These are phyloP conservation scores for Panthera leo DNA, from an alignment of 2,113 vertebrate species.

Conservation along the genomic window DNA sequence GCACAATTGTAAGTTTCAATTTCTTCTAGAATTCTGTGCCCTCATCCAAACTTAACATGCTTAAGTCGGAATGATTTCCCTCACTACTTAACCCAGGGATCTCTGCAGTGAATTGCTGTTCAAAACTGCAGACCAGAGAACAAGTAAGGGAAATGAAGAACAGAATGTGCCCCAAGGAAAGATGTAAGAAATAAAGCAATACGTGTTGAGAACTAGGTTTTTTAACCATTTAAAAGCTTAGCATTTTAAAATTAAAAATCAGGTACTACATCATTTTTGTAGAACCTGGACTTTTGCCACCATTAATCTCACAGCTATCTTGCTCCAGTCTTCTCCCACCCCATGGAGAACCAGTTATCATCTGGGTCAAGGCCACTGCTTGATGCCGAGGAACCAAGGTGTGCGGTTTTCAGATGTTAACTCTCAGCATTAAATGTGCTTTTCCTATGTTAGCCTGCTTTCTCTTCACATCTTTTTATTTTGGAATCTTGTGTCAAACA, in stretches of 20 bases:
- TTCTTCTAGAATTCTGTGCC: conserved; percentile 62
- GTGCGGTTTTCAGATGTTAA: neutral
- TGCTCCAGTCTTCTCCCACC: neutral
- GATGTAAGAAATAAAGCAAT: neutral
- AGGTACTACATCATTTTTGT: neutral
- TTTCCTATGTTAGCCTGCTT: neutral
- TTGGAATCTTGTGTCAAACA: neutral
- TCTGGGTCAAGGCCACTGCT: neutral
- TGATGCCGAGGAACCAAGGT: neutral
- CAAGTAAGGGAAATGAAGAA: conserved; percentile 25
- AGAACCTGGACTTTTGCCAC: neutral
- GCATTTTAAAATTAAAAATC: neutral
- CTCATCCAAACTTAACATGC: conserved; percentile 57
- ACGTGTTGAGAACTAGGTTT: neutral
- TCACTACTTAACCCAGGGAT: conserved; percentile 57
- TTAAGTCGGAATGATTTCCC: conserved; percentile 50
- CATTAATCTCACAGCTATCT: neutral
- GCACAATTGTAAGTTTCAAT: conserved; percentile 62
- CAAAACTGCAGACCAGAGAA: conserved; percentile 49
- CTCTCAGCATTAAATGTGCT: neutral
- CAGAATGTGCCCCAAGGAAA: conserved; percentile 36
- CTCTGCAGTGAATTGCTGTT: conserved; percentile 49
- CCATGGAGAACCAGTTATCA: neutral
- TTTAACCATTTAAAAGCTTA: conserved; percentile 33
- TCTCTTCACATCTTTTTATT: neutral